A percentile compares a stretch with the other conserved stretches of the same genome.
phyloP scores from a whole-genome alignment of 1,140 invertebrate genomes.

The Archivesica marissinica region DNA sequence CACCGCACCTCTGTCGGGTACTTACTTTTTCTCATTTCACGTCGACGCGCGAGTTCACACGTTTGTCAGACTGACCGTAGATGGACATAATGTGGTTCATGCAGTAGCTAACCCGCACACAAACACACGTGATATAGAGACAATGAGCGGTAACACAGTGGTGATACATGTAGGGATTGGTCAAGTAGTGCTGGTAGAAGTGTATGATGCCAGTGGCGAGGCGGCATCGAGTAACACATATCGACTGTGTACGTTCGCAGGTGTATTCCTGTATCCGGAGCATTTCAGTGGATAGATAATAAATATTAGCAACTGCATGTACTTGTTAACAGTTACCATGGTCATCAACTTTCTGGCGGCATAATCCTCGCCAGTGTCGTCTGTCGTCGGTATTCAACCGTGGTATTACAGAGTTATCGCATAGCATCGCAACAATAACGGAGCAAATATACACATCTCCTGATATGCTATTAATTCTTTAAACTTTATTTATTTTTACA shows the following conservation, averaged over 20 bases:
- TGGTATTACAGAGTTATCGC: too few relatives aligned
- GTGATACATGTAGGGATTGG: conserved; percentile 7
- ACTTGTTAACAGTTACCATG: too few relatives aligned
- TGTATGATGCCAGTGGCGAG: conserved; percentile 6
- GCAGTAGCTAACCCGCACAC: conserved; percentile 5
- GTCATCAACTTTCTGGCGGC: too few relatives aligned
- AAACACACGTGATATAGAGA: neutral
- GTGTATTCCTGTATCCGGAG: neutral
- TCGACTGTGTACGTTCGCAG: conserved; percentile 11
- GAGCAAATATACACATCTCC: too few relatives aligned
- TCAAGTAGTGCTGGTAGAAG: conserved; percentile 14
- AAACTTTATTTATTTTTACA: too few relatives aligned
- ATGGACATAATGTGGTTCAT: neutral
- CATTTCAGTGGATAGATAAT: too few relatives aligned
- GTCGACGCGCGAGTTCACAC: neutral
- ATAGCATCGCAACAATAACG: too few relatives aligned
- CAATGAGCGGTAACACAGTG: neutral
- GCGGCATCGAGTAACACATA: conserved; percentile 26
- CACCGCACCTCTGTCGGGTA: neutral
- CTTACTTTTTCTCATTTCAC: neutral
- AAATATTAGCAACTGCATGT: too few relatives aligned
- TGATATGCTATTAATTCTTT: too few relatives aligned
- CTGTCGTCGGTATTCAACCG: too few relatives aligned
- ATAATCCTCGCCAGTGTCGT: too few relatives aligned
- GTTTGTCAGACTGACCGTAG: neutral